A percentile compares a stretch with the other conserved stretches of the same genome.
phyloP scores from a whole-genome alignment of 2,113 vertebrate genomes.

The Misgurnus mizolepis region DNA sequence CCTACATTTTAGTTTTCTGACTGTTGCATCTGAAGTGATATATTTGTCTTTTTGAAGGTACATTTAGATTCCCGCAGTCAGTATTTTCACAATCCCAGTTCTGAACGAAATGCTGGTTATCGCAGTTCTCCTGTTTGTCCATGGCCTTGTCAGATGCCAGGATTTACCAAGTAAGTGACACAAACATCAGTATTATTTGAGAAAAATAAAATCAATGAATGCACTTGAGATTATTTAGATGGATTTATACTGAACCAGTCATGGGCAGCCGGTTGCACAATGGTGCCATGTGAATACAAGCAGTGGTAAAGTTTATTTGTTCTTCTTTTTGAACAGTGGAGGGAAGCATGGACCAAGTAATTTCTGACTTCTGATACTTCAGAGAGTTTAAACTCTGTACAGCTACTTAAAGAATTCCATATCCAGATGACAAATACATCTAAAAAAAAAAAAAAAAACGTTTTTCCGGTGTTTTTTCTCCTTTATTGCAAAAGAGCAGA shows the following conservation, averaged over 20 bases:
- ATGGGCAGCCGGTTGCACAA: neutral
- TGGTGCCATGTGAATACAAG: too few relatives aligned
- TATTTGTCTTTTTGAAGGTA: slow-evolving; percentile 59
- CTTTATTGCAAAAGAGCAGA: neutral
- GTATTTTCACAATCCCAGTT: slow-evolving; percentile 61
- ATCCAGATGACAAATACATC: slow-evolving; percentile 1
- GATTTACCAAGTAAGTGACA: slow-evolving; percentile 72
- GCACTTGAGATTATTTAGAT: neutral
- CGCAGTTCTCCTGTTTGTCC: slow-evolving; percentile 60
- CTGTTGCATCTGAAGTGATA: neutral
- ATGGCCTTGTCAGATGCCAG: slow-evolving; percentile 64
- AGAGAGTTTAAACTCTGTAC: neutral
- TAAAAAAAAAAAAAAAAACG: neutral
- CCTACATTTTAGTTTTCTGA: neutral
- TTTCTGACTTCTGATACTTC: neutral
- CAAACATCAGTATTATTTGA: too few relatives aligned
- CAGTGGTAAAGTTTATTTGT: neutral
- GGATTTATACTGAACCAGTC: too few relatives aligned
- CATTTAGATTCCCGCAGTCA: slow-evolving; percentile 52
- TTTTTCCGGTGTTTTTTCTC: neutral
- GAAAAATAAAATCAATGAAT: too few relatives aligned
- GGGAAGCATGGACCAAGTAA: slow-evolving; percentile 59
- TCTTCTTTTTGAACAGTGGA: slow-evolving; percentile 57
- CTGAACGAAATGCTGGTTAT: slow-evolving; percentile 63
- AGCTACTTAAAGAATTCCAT: neutral